Percentiles rank a stretch among this genome's conserved stretches.
These are phyloP conservation scores for Pionites leucogaster DNA, from an alignment of 2,113 vertebrate genomes.

Conservation along the genomic window DNA sequence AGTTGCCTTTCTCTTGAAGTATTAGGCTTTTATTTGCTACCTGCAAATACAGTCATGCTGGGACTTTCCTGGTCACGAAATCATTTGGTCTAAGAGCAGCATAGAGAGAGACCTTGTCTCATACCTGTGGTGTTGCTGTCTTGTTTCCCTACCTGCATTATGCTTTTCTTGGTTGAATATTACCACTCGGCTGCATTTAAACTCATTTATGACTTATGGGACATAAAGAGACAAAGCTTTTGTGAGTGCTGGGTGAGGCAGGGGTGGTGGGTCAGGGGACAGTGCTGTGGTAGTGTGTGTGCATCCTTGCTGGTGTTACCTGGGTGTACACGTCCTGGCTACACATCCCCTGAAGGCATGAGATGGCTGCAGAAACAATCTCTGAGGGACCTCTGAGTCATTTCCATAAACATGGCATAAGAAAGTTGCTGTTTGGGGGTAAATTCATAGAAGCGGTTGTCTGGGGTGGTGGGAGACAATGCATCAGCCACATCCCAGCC, in stretches of 20 bases:
- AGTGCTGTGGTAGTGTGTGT: neutral
- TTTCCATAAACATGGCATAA: neutral
- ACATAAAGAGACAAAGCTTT: neutral
- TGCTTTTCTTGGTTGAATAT: neutral
- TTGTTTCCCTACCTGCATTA: fast-evolving
- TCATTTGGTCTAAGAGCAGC: neutral
- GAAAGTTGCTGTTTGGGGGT: neutral
- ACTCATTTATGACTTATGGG: neutral
- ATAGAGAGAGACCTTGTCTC: neutral
- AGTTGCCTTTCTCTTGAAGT: neutral
- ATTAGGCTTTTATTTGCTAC: neutral
- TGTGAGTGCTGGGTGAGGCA: neutral
- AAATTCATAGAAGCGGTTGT: neutral
- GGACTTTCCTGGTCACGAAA: neutral
- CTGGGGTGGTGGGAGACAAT: neutral
- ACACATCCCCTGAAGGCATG: neutral
- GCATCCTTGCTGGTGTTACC: neutral
- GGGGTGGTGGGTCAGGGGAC: neutral
- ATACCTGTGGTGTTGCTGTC: neutral
- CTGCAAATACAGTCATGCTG: neutral
- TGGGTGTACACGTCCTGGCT: neutral
- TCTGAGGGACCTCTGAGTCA: neutral
- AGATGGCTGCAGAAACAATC: neutral
- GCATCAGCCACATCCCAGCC: neutral
- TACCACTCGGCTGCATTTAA: neutral